Evolutionary conservation across 2,888 invertebrate genomes (phyloP), one percentile per base, ranked within the genome.

Genomic region (Scotopteryx bipunctaria): DNA sequence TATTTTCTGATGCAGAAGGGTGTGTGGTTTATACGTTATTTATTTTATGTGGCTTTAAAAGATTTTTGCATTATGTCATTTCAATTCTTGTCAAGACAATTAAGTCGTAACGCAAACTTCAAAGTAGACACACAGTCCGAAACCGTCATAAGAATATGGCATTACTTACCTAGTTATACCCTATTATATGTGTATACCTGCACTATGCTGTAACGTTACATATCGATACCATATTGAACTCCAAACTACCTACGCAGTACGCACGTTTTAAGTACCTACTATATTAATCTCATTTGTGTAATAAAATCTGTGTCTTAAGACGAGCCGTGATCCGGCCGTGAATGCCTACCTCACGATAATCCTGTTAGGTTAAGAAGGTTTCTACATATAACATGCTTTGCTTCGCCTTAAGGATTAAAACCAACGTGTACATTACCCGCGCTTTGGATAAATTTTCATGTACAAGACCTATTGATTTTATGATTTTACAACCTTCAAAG

Each of bases 331-430:
- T 90, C 91, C 91, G 91, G 84, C 91, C 91, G 91, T 91, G 90
- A 88, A 87, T 87, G 89, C 91, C 86, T 85, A 83, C 92, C 91
- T 91, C 91, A 82, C 89, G 92, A 91, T 93, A 93, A 93, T 93
- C 93, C 92, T 92, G 93, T 93, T 93, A 93, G 92, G 92, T 92
- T 93, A 93, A 93, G 93, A 93, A 92, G 93, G 92, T 93, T 93
- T 93, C 92, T 92, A 92, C 92, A 92, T 92, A 93, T 93, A 92
- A 93, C 91, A 90, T 92, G 92, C 92, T 92, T 92, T 92, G 92
- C 89, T 89, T 83, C 92, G 92, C 92, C 92, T 92, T 92, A 92
- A 90, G 92, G 92, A 93, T 93, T 93, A 92, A 88, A 89, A 86
- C 88, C 35, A 83, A 78, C 82, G 74, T 79, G 75, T 79, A 81